phyloP scores from a whole-genome alignment of 2,888 invertebrate genomes.

The Tenthredo distinguenda region DNA sequence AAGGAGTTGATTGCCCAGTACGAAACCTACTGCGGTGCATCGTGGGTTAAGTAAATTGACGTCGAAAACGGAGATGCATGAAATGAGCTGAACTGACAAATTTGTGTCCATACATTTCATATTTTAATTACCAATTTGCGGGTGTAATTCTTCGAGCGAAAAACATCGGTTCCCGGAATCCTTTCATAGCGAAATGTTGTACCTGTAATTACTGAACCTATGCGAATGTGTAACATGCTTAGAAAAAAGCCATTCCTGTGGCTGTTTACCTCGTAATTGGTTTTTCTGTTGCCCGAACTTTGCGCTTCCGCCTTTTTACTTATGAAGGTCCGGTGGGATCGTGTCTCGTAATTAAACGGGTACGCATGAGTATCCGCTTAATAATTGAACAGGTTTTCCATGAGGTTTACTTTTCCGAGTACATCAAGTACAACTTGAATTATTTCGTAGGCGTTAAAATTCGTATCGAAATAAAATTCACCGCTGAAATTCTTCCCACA shows the following conservation, averaged over 20 bases:
- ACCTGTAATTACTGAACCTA: not conserved
- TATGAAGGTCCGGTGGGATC: constrained; percentile 8
- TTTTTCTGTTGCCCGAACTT: not conserved
- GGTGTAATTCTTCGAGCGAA: not conserved
- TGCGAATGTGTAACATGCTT: not conserved
- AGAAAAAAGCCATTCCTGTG: not conserved
- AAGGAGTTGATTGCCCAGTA: constrained; percentile 16
- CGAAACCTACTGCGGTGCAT: not conserved
- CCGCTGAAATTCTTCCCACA: not conserved
- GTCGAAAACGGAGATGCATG: not conserved
- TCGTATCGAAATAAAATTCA: not conserved
- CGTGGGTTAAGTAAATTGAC: not conserved
- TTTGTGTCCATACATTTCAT: not conserved
- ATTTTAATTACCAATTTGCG: not conserved
- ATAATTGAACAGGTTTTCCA: constrained; percentile 24
- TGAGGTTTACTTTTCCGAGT: not conserved
- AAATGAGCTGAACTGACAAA: not conserved
- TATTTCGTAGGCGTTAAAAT: constrained; percentile 6
- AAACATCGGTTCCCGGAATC: not conserved
- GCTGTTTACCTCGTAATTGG: not conserved
- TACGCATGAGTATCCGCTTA: not conserved
- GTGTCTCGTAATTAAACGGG: constrained; percentile 30
- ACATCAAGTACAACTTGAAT: constrained; percentile 5
- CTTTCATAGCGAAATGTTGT: not conserved
- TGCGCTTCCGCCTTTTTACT: not conserved